Evolutionary conservation across 2,113 vertebrate species (phyloP), one percentile per base, ranked within the genome.

Genomic region (Diadophis punctatus): DNA sequence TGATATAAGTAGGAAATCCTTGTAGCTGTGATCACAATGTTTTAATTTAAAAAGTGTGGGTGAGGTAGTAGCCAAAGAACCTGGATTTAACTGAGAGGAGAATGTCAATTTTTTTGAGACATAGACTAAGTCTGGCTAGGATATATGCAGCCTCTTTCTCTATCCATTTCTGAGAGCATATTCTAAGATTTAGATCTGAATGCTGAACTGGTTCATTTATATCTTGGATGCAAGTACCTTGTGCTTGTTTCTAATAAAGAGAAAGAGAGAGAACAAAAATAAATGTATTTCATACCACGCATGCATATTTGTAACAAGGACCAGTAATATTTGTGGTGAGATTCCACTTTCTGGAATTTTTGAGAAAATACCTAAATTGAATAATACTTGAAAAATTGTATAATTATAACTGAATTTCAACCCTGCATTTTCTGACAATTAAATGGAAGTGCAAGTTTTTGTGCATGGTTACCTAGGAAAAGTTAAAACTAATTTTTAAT

Each of bases 311-410:
- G 16, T 60, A 85, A 53, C 8, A 84, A 60, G n/a, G 12, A 86
- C 48, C 46, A 92, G 27, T 85, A 68, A 34, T 4, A 55, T 12
- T 88, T 56, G 34, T 43, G 22, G 16, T 39, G 48, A 34, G n/a
- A 63, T 14, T 23, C 34, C 53, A 52, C 23, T 85, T 56, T 8
- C 39, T 52, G n/a, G 52, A 46, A 30, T 88, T 22, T 68, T 85
- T 49, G 34, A 48, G 27, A 92, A 93, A 93, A 80, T 25, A 93
- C 27, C 14, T n/a, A 43, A 58, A 56, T 34, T 90, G 30, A 14
- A 91, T 30, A 58, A 93, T 89, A 91, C 43, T 52, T 86, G 58
- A 90, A 90, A 86, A 93, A 68, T 52, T 55, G 88, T 92, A 87
- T 88, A 94, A 91, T 39, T 86, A 92, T 90, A 60, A 0, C 0